Percentiles rank a stretch among this genome's conserved stretches.
Evolutionary conservation across 2,797 vertebrate species (phyloP).

Genomic region (Zalophus californianus): DNA sequence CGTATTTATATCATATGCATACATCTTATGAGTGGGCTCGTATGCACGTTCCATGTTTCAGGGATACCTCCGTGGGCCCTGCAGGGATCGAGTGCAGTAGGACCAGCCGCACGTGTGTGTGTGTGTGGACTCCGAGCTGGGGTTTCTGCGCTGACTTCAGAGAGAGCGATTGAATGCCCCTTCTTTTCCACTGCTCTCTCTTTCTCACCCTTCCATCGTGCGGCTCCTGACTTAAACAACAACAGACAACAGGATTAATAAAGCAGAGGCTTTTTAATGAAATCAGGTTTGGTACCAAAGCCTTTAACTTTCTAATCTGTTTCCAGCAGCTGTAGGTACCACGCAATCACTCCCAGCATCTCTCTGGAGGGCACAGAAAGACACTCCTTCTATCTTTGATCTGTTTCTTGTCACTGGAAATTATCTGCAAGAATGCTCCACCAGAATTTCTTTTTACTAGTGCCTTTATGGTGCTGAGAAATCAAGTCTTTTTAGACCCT

Average conservation of each 20-base stretch:
- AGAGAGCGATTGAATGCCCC: background rate
- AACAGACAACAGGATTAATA: constrained; percentile 67
- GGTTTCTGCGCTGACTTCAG: constrained; percentile 14
- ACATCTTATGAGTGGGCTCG: background rate
- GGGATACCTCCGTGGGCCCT: background rate
- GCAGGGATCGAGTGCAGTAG: background rate
- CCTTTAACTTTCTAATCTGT: constrained; percentile 65
- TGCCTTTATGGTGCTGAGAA: constrained; percentile 35
- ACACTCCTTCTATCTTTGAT: constrained; percentile 56
- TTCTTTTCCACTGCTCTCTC: background rate
- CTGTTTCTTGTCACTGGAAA: constrained; percentile 67
- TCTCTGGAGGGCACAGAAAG: constrained; percentile 42
- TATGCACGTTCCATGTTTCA: background rate
- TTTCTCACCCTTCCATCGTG: background rate
- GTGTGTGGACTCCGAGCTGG: background rate
- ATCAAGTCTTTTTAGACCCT: background rate
- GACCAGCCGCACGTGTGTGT: background rate
- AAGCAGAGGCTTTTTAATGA: constrained; percentile 46
- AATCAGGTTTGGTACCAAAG: constrained; percentile 43
- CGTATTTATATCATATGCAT: background rate
- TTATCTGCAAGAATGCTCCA: constrained; percentile 53
- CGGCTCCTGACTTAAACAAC: constrained; percentile 51
- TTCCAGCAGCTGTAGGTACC: constrained; percentile 43
- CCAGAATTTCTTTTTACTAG: background rate
- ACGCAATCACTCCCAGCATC: background rate